Evolutionary conservation across 2,888 invertebrate genomes (phyloP), one percentile per base, ranked within the genome.

Genomic region (Apamea anceps): DNA sequence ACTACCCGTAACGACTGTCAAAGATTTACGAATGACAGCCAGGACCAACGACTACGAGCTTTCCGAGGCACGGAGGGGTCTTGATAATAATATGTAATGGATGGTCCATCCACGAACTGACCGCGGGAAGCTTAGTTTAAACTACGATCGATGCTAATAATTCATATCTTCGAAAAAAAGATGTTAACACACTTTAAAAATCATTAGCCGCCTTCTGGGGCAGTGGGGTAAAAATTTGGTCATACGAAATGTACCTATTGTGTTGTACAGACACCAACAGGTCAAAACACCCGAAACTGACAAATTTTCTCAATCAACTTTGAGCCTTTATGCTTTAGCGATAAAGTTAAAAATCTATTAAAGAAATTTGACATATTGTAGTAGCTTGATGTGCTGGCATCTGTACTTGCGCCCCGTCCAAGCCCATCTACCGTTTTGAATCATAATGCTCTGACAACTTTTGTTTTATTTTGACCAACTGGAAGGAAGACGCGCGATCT

Each of bases 81-180:
- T 57, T 8, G 21, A 51, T 42, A 42, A 45, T 45, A 45, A 45
- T 51, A 51, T 51, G 25, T 57, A 57, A 25, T 57, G 25, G 0
- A 57, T 8, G 54, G 25, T 8, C 21, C 54, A 18, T 57, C 8
- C 10, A 8, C 10, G 21, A 57, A 25, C 25, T 25, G 10, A 57
- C 25, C 7, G 8, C 54, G 54, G 25, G 7, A 57, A 57, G 54
- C 25, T 7, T 25, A 57, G 48, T 15, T 54, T 21, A 21, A 54
- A 21, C 7, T 21, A 7, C 0, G 6, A 54, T 7, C 21, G 21
- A 48, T 48, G 45, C 57, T 62, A 66, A 73, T 71, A 75, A 86
- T 72, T 84, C 25, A 65, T 54, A 48, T 18, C 42, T 54, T 54
- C n/a, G 37, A 42, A 66, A 51, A 63, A 57, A 54, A n/a, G 42